A percentile compares a stretch with the other conserved stretches of the same genome.
Conservation (phyloP, 1,140 invertebrate species). For the Ceratosolen solmsi region DNA sequence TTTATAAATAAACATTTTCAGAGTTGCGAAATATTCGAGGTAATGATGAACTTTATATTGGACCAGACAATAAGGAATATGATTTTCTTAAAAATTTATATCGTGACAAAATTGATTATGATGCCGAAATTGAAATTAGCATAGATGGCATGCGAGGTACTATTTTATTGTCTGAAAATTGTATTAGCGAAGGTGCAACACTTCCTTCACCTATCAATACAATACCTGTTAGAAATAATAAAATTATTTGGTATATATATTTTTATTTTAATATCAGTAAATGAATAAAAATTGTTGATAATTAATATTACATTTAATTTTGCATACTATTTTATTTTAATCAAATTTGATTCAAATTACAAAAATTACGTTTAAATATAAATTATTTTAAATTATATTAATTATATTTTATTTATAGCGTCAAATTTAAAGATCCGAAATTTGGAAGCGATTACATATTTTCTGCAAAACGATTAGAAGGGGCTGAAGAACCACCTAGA, state of each 20-base stretch:
- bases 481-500: conserved; percentile 80
- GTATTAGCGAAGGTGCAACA: conserved; percentile 77
- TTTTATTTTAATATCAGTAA: too few species aligned
- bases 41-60: conserved; percentile 87
- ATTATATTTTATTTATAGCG: conserved; percentile 74
- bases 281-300: background rate
- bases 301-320: background rate
- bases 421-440: conserved; percentile 86
- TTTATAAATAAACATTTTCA: conserved; percentile 57
- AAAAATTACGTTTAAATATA: conserved; percentile 18
- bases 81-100: conserved; percentile 82
- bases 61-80: conserved; percentile 79
- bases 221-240: conserved; percentile 74
- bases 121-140: conserved; percentile 74
- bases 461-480: conserved; percentile 81
- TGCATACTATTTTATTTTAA: conserved; percentile 20
- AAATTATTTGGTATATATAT: conserved; percentile 71
- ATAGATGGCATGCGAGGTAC: conserved; percentile 84
- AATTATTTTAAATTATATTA: background rate
- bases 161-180: conserved; percentile 81
- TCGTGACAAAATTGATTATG: conserved; percentile 72
- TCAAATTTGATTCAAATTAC: background rate
- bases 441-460: conserved; percentile 86
- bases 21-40: conserved; percentile 81
- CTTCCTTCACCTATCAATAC: conserved; percentile 82